A percentile compares a stretch with the other conserved stretches of the same genome.
Evolutionary conservation across 1,140 invertebrate genomes (phyloP).

Genomic region (Drosophila dunni): DNA sequence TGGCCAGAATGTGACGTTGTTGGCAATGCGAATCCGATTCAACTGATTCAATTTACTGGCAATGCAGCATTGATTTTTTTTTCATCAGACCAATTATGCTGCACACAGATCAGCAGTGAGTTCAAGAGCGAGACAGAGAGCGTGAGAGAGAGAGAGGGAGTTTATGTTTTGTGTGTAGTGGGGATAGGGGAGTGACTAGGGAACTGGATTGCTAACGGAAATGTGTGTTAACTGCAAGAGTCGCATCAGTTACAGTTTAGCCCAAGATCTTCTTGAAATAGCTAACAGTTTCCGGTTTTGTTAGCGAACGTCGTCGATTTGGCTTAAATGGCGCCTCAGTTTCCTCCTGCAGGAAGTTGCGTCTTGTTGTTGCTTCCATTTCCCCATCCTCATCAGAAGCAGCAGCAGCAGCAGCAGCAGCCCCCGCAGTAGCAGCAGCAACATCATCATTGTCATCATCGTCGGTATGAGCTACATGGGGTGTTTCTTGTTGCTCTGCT

Average conservation of each 20-base stretch:
- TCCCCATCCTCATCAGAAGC: constrained; percentile 4
- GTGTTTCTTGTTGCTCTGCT: no score
- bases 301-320: constrained; percentile 83
- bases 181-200: not conserved
- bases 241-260: constrained; percentile 62
- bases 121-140: not conserved
- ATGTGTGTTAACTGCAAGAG: constrained; percentile 59
- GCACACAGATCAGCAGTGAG: constrained; percentile 1
- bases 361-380: constrained; percentile 48
- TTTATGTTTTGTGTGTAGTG: not conserved
- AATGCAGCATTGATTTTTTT: constrained; percentile 55
- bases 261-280: constrained; percentile 84
- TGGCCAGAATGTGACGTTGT: constrained; percentile 31
- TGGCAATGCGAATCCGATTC: constrained; percentile 15
- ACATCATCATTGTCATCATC: not conserved
- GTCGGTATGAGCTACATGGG: not conserved
- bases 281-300: constrained; percentile 84
- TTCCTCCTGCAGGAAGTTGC: constrained; percentile 78
- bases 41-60: constrained; percentile 63
- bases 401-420: no score
- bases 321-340: constrained; percentile 82
- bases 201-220: constrained; percentile 38
- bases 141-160: not conserved
- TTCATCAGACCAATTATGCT: constrained; percentile 62
- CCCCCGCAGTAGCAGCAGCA: no score